Percentiles rank a stretch among this genome's conserved stretches.
These are phyloP conservation scores for Drosophila kohkoa DNA, from an alignment of 1,140 invertebrate species.

Conservation along the genomic window DNA sequence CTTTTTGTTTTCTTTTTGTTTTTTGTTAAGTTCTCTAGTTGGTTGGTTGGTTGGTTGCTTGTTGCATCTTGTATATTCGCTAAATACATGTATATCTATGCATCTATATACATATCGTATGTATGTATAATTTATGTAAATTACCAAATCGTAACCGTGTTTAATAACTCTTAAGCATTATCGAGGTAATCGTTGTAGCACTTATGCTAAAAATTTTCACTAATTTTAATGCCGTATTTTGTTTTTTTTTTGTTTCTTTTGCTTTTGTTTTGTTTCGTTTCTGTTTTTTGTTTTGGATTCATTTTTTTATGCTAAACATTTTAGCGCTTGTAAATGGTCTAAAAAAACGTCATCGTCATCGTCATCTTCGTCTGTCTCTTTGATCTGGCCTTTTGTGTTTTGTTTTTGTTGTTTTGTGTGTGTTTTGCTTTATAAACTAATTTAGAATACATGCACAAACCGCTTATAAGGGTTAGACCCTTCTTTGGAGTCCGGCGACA, in stretches of 20 bases:
- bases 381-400: constrained; percentile 16
- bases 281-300: constrained; percentile 45
- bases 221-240: constrained; percentile 72
- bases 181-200: constrained; percentile 83
- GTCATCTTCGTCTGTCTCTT: constrained; percentile 36
- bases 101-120: constrained; percentile 56
- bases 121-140: constrained; percentile 69
- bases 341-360: constrained; percentile 53
- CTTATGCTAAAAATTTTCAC: constrained; percentile 82
- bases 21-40: constrained; percentile 47
- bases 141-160: constrained; percentile 70
- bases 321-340: constrained; percentile 74
- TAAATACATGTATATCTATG: constrained; percentile 56
- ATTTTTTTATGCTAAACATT: constrained; percentile 45
- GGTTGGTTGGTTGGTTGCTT: constrained; percentile 55
- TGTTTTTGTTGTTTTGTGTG: neutral
- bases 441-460: constrained; percentile 86
- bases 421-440: constrained; percentile 45
- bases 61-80: constrained; percentile 66
- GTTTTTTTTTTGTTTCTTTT: constrained; percentile 15
- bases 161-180: constrained; percentile 77
- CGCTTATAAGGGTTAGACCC: constrained; percentile 87
- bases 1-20: too few species aligned
- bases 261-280: constrained; percentile 12
- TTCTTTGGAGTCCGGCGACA: constrained; percentile 87